A percentile compares a stretch with the other conserved stretches of the same genome.
Evolutionary conservation across 2,888 invertebrate genomes (phyloP).

Genomic region (Drosophila tripunctata): DNA sequence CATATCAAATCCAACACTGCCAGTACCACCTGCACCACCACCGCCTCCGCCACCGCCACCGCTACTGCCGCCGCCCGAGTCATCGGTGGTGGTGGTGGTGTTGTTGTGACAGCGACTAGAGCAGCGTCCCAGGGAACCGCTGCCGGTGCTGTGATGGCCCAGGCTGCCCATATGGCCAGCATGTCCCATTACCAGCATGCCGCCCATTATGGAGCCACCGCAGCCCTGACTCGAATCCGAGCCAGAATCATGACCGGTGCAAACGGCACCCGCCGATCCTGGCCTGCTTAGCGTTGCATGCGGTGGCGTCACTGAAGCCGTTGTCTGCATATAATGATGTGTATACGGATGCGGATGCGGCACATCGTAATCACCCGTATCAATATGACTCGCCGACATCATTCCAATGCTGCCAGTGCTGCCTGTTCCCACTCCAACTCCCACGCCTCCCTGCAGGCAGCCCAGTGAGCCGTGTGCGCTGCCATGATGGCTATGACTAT

Average conservation of each 20-base stretch:
- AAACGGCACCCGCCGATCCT: conserved; percentile 83
- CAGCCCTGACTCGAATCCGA: conserved; percentile 84
- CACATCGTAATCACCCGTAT: conserved; percentile 84
- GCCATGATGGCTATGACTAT: conserved; percentile 79
- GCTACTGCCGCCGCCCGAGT: conserved; percentile 83
- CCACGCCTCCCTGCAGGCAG: conserved; percentile 77
- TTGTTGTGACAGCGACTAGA: conserved; percentile 82
- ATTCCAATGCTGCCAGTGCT: conserved; percentile 82
- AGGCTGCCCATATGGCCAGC: conserved; percentile 76
- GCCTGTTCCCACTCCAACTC: conserved; percentile 62
- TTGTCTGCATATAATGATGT: conserved; percentile 85
- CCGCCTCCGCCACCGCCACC: conserved; percentile 76
- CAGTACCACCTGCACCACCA: conserved; percentile 1
- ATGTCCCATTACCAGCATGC: conserved; percentile 74
- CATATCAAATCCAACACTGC: conserved; percentile 20
- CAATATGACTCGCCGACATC: conserved; percentile 82
- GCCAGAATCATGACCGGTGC: conserved; percentile 84
- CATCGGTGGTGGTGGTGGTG: conserved; percentile 82
- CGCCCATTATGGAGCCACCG: conserved; percentile 83
- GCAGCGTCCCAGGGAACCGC: conserved; percentile 83
- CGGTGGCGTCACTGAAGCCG: conserved; percentile 83
- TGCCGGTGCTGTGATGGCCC: conserved; percentile 81
- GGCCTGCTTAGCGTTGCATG: conserved; percentile 84
- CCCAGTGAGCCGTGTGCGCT: conserved; percentile 81
- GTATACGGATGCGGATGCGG: conserved; percentile 85